phyloP scores from a whole-genome alignment of 1,140 invertebrate genomes.

The Mesaphorura yosii region DNA sequence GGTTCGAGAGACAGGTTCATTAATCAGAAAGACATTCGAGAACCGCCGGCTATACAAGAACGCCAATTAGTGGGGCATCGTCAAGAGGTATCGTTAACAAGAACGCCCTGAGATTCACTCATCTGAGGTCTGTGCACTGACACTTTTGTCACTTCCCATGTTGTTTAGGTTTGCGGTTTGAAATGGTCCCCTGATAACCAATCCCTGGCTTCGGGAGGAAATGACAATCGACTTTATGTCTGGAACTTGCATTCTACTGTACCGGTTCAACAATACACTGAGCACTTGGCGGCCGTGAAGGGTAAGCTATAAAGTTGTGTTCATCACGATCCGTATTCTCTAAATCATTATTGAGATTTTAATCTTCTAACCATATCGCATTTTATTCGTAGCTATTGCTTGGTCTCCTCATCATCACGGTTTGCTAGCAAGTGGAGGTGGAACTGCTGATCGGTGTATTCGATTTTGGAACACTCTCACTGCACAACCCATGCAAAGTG shows the following conservation, averaged over 20 bases:
- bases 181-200: slow-evolving; percentile 99
- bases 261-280: slow-evolving; percentile 91
- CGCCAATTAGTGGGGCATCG: slow-evolving; percentile 76
- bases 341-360: slow-evolving; percentile 8
- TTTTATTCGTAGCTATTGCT: slow-evolving; percentile 64
- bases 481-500: slow-evolving; percentile 96
- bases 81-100: slow-evolving; percentile 95
- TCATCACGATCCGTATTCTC: neutral
- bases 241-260: slow-evolving; percentile 86
- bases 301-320: slow-evolving; percentile 32
- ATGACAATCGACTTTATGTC: slow-evolving; percentile 96
- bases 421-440: slow-evolving; percentile 89
- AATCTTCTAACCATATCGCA: too few relatives aligned
- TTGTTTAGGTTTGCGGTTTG: slow-evolving; percentile 68
- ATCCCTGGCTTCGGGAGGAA: slow-evolving; percentile 94
- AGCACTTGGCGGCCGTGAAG: slow-evolving; percentile 96
- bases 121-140: too few relatives aligned
- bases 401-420: slow-evolving; percentile 99
- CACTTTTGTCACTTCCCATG: too few relatives aligned
- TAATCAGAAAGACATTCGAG: slow-evolving; percentile 84
- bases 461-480: slow-evolving; percentile 99
- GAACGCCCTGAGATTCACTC: neutral
- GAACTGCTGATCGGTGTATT: slow-evolving; percentile 95
- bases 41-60: slow-evolving; percentile 60
- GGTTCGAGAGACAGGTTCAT: slow-evolving; percentile 91